Evolutionary conservation across 2,113 vertebrate genomes (phyloP), one percentile per base, ranked within the genome.

Genomic region (Dolichallabes microphthalmus): DNA sequence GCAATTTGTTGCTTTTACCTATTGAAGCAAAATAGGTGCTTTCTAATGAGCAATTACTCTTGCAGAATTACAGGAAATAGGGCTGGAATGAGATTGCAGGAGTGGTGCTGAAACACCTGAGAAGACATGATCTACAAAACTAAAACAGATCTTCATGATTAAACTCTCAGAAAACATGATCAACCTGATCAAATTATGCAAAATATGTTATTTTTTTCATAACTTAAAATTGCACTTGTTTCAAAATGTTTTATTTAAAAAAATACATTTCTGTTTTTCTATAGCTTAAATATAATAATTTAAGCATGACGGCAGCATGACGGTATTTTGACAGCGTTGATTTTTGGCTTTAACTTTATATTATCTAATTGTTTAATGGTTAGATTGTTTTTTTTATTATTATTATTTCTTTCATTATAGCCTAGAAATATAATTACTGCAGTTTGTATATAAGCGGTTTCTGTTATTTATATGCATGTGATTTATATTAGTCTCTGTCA

Each of bases 51-150:
- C 19, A 0, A 22, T 53, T 35, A 6, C 57, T 22, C 12, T 30
- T 45, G 53, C 78, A 87, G 86, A 63, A 81, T 27, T 85, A 82
- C 83, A 87, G 77, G 15, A 1, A 68, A 0, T 14, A 55, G 6
- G 68, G 69, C 52, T 87, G 86, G 82, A 63, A 50, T 13, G 58
- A 71, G 55, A 55, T 68, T 9, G 20, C 77, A n/a, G 82, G 58
- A 11, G 60, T 75, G 22, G 69, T 82, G 9, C 86, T 82, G 27
- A 66, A 73, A 58, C 86, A 87, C 15, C 68, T 87, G 13, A 35
- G 68, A 76, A 80, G 86, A 85, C 77, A 85, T 8, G 77, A 85
- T 30, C 30, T 76, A 19, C 32, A 82, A 52, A 30, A 83, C 84
- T 20, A 85, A 85, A 85, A 35, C 0, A 0, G 32, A 57, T 8